Conservation (phyloP, 1,140 invertebrate genomes). For the Globodera ellingtonae region DNA sequence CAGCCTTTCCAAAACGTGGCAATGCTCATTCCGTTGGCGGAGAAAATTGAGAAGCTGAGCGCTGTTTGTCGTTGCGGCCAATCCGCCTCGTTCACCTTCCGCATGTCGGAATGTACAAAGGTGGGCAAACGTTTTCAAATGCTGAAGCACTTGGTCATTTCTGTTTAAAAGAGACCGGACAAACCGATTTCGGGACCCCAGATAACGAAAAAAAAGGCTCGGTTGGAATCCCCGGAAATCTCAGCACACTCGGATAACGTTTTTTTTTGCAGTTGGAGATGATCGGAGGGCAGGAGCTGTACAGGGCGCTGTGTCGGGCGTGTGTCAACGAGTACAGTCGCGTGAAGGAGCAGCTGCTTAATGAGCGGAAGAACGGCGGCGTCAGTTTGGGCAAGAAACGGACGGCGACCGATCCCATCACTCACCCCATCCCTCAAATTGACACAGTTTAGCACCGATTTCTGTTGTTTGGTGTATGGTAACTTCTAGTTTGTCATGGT, state of each 20-base stretch:
- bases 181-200: background rate
- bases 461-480: no score
- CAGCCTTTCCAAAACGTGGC: slow-evolving; percentile 72
- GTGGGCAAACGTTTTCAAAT: slow-evolving; percentile 23
- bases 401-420: background rate
- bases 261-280: slow-evolving; percentile 69
- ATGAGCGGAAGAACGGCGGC: background rate
- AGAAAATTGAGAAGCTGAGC: slow-evolving; percentile 72
- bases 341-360: slow-evolving; percentile 10
- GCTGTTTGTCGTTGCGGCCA: slow-evolving; percentile 73
- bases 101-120: slow-evolving; percentile 63
- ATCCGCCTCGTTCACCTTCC: slow-evolving; percentile 72
- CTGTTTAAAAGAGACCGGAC: slow-evolving; percentile 16
- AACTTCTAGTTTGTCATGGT: no score
- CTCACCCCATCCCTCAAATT: background rate
- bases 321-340: slow-evolving; percentile 66
- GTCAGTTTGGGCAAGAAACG: slow-evolving; percentile 4
- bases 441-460: background rate
- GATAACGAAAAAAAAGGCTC: no score
- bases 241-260: no score
- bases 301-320: slow-evolving; percentile 71
- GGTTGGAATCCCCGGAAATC: no score
- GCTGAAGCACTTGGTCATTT: background rate
- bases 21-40: slow-evolving; percentile 73
- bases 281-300: slow-evolving; percentile 73